A percentile compares a stretch with the other conserved stretches of the same genome.
Conservation (phyloP, 35 echinoderm and acorn worm genomes). For the Ophioderma brevispina region DNA sequence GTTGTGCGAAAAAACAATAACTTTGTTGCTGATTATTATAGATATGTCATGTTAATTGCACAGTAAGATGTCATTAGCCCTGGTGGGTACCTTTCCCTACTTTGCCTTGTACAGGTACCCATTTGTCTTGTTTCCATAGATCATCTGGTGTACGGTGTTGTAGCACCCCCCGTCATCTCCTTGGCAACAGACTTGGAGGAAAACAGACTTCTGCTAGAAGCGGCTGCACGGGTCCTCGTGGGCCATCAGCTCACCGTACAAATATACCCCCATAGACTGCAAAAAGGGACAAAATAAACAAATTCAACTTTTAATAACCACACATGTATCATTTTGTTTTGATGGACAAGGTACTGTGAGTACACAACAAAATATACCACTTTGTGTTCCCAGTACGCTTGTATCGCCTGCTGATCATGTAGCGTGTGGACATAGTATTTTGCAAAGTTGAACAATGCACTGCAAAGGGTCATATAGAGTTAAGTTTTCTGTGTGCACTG, state of each 20-base stretch:
- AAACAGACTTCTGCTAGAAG: slow-evolving; percentile 67
- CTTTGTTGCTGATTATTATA: neutral
- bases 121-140: slow-evolving; percentile 48
- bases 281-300: slow-evolving; percentile 19
- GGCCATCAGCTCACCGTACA: slow-evolving; percentile 85
- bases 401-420: too few species aligned
- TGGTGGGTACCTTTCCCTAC: neutral
- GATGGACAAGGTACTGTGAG: neutral
- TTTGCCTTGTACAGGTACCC: neutral
- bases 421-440: too few species aligned
- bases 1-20: neutral
- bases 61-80: neutral
- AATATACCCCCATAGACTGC: slow-evolving; percentile 91
- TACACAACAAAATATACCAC: neutral
- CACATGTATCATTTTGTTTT: neutral
- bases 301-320: too few species aligned
- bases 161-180: slow-evolving; percentile 84
- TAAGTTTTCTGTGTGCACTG: too few species aligned
- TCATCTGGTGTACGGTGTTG: slow-evolving; percentile 81
- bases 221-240: slow-evolving; percentile 65
- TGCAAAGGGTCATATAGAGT: too few species aligned
- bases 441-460: too few species aligned
- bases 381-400: too few species aligned
- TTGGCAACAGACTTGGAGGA: slow-evolving; percentile 57
- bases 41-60: neutral